Conservation (phyloP, 2,113 vertebrate genomes). For the Percopsis transmontana region DNA sequence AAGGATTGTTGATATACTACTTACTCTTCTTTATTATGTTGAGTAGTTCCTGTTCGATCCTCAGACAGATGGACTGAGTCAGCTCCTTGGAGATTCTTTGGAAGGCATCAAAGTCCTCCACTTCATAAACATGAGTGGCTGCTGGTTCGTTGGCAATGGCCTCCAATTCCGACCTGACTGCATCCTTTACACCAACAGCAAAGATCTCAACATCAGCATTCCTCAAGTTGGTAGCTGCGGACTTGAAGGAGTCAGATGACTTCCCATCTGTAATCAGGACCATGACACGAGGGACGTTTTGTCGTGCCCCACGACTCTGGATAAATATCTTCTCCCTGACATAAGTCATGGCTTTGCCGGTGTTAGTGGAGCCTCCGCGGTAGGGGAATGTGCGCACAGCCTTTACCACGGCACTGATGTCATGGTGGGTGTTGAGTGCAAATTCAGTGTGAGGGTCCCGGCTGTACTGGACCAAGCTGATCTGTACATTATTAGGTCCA, state of each 20-base stretch:
- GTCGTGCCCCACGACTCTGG: conserved; percentile 84
- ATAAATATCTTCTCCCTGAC: conserved; percentile 94
- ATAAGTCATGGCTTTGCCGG: conserved; percentile 97
- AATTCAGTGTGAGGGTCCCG: conserved; percentile 96
- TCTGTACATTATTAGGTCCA: conserved; percentile 88
- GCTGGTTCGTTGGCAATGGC: conserved; percentile 92
- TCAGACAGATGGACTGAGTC: conserved; percentile 94
- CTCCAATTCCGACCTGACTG: conserved; percentile 92
- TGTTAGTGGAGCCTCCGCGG: conserved; percentile 98
- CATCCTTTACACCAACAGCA: conserved; percentile 97
- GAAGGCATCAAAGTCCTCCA: conserved; percentile 98
- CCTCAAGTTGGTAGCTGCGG: conserved; percentile 89
- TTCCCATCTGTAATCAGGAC: conserved; percentile 99
- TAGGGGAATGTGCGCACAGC: conserved; percentile 96
- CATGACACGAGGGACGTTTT: conserved; percentile 95
- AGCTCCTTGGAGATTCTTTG: conserved; percentile 97
- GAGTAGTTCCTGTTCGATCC: conserved; percentile 95
- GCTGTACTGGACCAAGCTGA: conserved; percentile 98
- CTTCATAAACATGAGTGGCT: conserved; percentile 93
- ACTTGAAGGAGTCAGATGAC: conserved; percentile 95
- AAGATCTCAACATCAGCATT: conserved; percentile 95
- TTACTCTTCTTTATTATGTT: conserved; percentile 94
- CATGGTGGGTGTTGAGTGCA: conserved; percentile 89
- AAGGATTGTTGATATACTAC: conserved; percentile 51
- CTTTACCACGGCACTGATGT: conserved; percentile 86